A percentile compares a stretch with the other conserved stretches of the same genome.
Conservation (phyloP, 92 coral and sea anemone genomes). For the Heliopora coerulea region DNA sequence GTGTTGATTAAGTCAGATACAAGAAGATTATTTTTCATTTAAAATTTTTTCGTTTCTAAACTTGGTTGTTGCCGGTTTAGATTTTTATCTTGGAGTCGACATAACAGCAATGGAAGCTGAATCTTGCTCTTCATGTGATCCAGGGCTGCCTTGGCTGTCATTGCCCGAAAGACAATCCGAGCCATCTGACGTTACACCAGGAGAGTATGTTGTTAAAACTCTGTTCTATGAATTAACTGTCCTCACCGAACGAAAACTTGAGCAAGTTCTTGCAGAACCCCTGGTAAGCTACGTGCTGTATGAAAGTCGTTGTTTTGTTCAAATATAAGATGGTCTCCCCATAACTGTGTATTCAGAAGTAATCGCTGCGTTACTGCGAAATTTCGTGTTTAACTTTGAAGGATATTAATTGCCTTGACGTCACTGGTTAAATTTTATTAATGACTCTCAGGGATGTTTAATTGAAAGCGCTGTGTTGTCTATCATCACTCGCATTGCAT, state of each 20-base stretch:
- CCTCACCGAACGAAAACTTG: conserved; percentile 88
- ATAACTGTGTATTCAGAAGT: background rate
- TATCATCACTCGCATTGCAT: no score
- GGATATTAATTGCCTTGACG: no score
- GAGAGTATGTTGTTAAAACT: conserved; percentile 91
- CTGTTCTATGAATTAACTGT: conserved; percentile 88
- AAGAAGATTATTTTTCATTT: no score
- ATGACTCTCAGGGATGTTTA: no score
- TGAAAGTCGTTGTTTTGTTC: no score
- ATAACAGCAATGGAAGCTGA: background rate
- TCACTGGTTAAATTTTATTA: no score
- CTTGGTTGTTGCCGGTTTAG: background rate
- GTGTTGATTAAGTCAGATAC: no score
- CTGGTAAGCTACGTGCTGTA: conserved; percentile 62
- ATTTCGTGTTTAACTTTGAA: no score
- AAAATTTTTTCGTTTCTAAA: background rate
- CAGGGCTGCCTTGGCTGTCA: conserved; percentile 72
- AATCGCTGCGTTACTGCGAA: no score
- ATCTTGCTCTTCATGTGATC: conserved; percentile 31
- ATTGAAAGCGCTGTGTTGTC: no score
- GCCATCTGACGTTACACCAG: conserved; percentile 73
- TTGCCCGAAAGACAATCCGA: conserved; percentile 63
- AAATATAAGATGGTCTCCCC: background rate
- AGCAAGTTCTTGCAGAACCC: conserved; percentile 82
- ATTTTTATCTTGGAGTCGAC: background rate